These are phyloP conservation scores for Cherax destructor DNA, from an alignment of 1,140 invertebrate species.

Conservation along the genomic window DNA sequence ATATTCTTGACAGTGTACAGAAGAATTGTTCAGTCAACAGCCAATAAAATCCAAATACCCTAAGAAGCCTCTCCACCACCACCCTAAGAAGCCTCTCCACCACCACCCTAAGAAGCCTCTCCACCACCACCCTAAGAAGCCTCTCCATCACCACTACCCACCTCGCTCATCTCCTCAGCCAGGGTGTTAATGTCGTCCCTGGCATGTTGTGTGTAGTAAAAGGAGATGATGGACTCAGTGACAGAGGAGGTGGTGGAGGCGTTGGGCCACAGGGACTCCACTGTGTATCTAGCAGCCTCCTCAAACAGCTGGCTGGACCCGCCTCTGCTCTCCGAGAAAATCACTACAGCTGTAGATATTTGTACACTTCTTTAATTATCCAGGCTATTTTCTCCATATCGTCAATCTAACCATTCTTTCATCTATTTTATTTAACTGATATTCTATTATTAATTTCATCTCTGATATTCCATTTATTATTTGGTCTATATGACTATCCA, in stretches of 20 bases:
- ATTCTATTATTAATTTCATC: too few species aligned
- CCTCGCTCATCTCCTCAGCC: conserved; percentile 58
- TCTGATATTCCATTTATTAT: too few species aligned
- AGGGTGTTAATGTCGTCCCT: conserved; percentile 20
- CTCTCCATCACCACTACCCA: not conserved
- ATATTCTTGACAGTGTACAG: too few species aligned
- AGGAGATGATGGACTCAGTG: conserved; percentile 1
- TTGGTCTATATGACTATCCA: too few species aligned
- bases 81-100: too few species aligned
- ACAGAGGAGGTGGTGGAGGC: not conserved
- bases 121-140: not conserved
- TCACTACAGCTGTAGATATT: not conserved
- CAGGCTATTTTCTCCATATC: too few species aligned
- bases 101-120: not conserved
- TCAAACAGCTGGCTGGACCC: conserved; percentile 30
- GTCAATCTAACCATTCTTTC: too few species aligned
- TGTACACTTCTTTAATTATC: too few species aligned
- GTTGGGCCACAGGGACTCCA: conserved; percentile 48
- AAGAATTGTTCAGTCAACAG: too few species aligned
- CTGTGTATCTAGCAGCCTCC: conserved; percentile 13
- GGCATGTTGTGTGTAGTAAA: conserved; percentile 23
- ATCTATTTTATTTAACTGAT: too few species aligned
- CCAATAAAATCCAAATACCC: too few species aligned
- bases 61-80: too few species aligned
- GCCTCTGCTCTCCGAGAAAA: conserved; percentile 20